phyloP scores from a whole-genome alignment of 2,888 invertebrate genomes.

The Margaritifera margaritifera region DNA sequence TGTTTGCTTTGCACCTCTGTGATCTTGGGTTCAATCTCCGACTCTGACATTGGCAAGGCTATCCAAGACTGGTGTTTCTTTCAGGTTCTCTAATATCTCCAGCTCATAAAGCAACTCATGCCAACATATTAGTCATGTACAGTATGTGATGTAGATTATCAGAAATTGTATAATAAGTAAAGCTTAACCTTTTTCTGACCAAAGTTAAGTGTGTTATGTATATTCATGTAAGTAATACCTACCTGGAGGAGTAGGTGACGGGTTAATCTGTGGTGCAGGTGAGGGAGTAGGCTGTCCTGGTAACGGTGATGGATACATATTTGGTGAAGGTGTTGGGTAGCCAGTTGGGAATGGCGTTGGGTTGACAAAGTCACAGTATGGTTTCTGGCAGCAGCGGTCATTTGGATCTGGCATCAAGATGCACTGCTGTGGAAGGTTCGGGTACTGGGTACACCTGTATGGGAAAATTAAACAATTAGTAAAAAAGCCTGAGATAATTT shows the following conservation, averaged over 20 bases:
- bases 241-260: slow-evolving; percentile 31
- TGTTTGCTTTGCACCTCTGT: too few species aligned
- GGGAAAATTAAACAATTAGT: not conserved
- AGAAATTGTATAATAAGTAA: too few species aligned
- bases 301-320: slow-evolving; percentile 34
- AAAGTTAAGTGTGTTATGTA: not conserved
- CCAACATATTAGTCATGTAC: too few species aligned
- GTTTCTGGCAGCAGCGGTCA: slow-evolving; percentile 53
- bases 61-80: too few species aligned
- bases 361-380: slow-evolving; percentile 56
- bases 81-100: too few species aligned
- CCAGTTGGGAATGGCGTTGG: slow-evolving; percentile 53
- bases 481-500: not conserved
- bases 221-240: not conserved
- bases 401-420: slow-evolving; percentile 51
- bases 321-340: slow-evolving; percentile 46
- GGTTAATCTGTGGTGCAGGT: slow-evolving; percentile 22
- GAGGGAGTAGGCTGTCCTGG: slow-evolving; percentile 29
- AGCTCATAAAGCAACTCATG: too few species aligned
- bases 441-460: slow-evolving; percentile 43
- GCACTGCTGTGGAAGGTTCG: slow-evolving; percentile 51
- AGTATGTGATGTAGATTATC: too few species aligned
- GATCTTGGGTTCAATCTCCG: too few species aligned
- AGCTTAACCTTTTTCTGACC: not conserved
- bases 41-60: too few species aligned